A percentile compares a stretch with the other conserved stretches of the same genome.
Conservation (phyloP, 1,140 invertebrate genomes). For the Drosophila willistoni region DNA sequence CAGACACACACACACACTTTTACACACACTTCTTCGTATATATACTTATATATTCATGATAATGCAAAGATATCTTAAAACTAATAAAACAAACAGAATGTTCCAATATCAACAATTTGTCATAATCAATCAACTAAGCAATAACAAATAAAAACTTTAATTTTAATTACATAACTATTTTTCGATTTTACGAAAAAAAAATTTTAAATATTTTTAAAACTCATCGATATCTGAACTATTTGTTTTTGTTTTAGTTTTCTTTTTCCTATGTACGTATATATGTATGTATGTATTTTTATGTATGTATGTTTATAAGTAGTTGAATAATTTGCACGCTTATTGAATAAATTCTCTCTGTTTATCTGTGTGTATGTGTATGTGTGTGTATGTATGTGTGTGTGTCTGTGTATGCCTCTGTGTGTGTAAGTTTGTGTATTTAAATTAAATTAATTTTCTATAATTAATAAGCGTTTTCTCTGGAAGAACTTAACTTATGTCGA, state of each 20-base stretch:
- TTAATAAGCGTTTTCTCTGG: slow-evolving; percentile 79
- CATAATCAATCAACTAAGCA: slow-evolving; percentile 44
- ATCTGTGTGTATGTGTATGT: slow-evolving; percentile 15
- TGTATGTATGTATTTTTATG: background rate
- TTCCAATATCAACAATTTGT: slow-evolving; percentile 24
- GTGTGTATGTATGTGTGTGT: slow-evolving; percentile 4
- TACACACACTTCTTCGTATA: slow-evolving; percentile 22
- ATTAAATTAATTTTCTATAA: slow-evolving; percentile 45
- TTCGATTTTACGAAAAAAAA: background rate
- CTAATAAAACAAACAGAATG: slow-evolving; percentile 26
- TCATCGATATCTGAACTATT: slow-evolving; percentile 36
- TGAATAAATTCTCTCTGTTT: background rate
- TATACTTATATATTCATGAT: slow-evolving; percentile 15
- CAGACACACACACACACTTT: slow-evolving; percentile 17
- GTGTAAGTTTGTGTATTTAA: slow-evolving; percentile 8
- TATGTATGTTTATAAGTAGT: slow-evolving; percentile 6
- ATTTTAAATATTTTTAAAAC: slow-evolving; percentile 36
- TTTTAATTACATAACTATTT: no score
- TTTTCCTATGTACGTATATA: background rate
- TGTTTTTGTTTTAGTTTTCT: background rate
- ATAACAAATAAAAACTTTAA: background rate
- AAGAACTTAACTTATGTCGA: slow-evolving; percentile 72
- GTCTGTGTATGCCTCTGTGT: slow-evolving; percentile 4
- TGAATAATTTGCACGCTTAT: slow-evolving; percentile 8
- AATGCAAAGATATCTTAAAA: slow-evolving; percentile 53